Evolutionary conservation across 2,888 invertebrate genomes (phyloP), one percentile per base, ranked within the genome.

Genomic region (Geophilus truncorum): DNA sequence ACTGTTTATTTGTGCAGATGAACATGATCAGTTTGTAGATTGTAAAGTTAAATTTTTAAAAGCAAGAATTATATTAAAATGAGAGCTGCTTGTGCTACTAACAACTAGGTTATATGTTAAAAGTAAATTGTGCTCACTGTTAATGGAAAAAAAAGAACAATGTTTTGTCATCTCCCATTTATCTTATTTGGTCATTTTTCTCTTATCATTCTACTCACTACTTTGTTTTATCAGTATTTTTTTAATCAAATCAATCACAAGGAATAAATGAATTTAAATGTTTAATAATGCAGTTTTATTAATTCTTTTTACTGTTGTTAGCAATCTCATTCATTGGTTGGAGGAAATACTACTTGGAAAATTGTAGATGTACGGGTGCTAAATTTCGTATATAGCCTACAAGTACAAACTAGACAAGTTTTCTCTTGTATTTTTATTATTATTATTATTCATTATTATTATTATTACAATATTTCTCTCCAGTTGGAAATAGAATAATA

Each of bases 41-140:
- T 70, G 70, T 70, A 70, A 70, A 70, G 70, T 28, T 25, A 28
- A 28, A 45, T 9, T 45, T 45, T n/a, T n/a, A n/a, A 45, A 45
- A 45, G 18, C 12, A 45, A n/a, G n/a, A 57, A 62, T 25, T 62
- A 9, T 62, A 62, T 62, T 23, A 70, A 70, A 70, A 70, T 25
- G 70, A 70, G 70, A 70, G 70, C 57, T 62, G 57, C 70, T 70
- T 70, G 70, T 70, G 70, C 70, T 70, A 70, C 70, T 70, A 70
- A 70, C 28, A 28, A 28, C 25, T 70, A 70, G 70, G 70, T 70
- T 70, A 25, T 70, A 70, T 25, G 70, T 70, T 70, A 70, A 62
- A 5, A 70, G 70, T 70, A 70, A 70, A 25, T 70, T 70, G 70
- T 70, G 70, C 70, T 70, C 70, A 70, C 70, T 70, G 70, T 70